phyloP scores from a whole-genome alignment of 2,888 invertebrate species.

The Caradrina clavipalpis region DNA sequence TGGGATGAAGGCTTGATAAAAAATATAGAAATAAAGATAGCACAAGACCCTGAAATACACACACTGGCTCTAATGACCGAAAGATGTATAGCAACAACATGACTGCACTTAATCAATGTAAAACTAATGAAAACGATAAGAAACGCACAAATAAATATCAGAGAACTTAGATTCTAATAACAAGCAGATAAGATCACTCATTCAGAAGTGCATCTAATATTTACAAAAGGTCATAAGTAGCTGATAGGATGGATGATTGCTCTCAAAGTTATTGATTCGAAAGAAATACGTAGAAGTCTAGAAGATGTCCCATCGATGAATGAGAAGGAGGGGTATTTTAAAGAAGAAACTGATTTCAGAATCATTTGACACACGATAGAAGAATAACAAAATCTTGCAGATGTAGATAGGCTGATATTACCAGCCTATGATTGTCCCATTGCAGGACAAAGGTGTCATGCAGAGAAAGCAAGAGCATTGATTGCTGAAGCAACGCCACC shows the following conservation, averaged over 20 bases:
- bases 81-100: constrained; percentile 19
- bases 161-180: constrained; percentile 16
- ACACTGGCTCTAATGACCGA: constrained; percentile 11
- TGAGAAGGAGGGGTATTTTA: neutral
- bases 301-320: neutral
- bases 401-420: too few relatives aligned
- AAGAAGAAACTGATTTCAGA: neutral
- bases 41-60: constrained; percentile 14
- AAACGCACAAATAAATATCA: neutral
- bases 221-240: constrained; percentile 7
- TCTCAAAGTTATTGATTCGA: neutral
- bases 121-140: neutral
- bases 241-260: neutral
- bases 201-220: constrained; percentile 5
- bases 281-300: too few relatives aligned
- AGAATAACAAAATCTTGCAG: neutral
- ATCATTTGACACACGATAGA: neutral
- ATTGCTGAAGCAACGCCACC: too few relatives aligned
- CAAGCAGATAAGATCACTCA: constrained; percentile 25
- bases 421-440: too few relatives aligned
- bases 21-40: constrained; percentile 23
- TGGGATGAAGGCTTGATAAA: constrained; percentile 33
- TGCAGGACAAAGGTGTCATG: too few relatives aligned
- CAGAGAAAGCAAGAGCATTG: too few relatives aligned
- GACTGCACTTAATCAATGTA: neutral